Evolutionary conservation across 2,888 invertebrate genomes (phyloP).

Genomic region (Troides oblongomaculatus): DNA sequence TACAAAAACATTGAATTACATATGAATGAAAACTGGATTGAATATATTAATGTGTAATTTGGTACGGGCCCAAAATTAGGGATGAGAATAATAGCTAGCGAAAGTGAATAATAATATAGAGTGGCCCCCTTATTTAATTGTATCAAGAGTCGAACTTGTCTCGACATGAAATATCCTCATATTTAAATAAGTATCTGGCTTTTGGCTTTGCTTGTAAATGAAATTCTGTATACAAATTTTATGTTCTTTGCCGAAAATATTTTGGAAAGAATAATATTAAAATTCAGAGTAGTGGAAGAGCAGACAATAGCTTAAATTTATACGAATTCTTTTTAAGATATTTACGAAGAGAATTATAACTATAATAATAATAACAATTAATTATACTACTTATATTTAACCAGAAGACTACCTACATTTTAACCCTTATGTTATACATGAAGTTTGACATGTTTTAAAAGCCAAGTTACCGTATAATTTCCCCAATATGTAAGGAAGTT

Average conservation of each 20-base stretch:
- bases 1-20: conserved; percentile 73
- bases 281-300: not conserved
- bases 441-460: not conserved
- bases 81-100: conserved; percentile 68
- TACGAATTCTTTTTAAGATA: too few species aligned
- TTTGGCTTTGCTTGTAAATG: not conserved
- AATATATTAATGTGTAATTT: conserved; percentile 76
- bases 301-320: not conserved
- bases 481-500: not conserved
- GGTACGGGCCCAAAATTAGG: conserved; percentile 72
- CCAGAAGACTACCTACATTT: not conserved
- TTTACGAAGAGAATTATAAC: too few species aligned
- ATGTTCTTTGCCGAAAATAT: not conserved
- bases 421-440: not conserved
- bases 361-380: too few species aligned
- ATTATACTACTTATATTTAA: too few species aligned
- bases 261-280: not conserved
- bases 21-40: conserved; percentile 78
- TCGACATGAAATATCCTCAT: conserved; percentile 46
- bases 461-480: not conserved
- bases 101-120: conserved; percentile 56
- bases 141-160: conserved; percentile 62
- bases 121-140: conserved; percentile 61
- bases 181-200: conserved; percentile 35
- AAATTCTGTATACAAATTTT: not conserved